These are phyloP conservation scores for Atrina japonica DNA, from an alignment of 2,888 invertebrate species.

Conservation along the genomic window DNA sequence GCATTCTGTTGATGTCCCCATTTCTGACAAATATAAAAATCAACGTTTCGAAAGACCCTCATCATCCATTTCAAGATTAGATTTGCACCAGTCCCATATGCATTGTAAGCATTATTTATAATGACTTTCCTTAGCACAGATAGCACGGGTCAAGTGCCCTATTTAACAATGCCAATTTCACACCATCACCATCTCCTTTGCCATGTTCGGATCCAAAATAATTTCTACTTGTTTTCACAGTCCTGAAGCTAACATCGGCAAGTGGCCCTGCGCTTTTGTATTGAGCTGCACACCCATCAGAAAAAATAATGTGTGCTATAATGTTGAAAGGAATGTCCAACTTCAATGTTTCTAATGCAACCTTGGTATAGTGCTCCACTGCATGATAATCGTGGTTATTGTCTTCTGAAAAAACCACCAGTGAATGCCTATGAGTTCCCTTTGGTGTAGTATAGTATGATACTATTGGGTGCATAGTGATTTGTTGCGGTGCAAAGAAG, in stretches of 20 bases:
- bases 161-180: constrained; percentile 41
- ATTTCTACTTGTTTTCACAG: constrained; percentile 34
- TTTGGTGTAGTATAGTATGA: too few species aligned
- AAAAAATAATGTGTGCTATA: constrained; percentile 32
- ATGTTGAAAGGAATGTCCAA: background rate
- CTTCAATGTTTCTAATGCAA: background rate
- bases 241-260: constrained; percentile 33
- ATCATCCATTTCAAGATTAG: constrained; percentile 38
- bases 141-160: constrained; percentile 46
- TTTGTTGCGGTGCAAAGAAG: constrained; percentile 35
- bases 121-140: constrained; percentile 43
- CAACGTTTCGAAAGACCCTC: constrained; percentile 42
- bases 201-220: constrained; percentile 51
- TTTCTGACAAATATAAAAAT: too few species aligned
- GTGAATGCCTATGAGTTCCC: too few species aligned
- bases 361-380: constrained; percentile 35
- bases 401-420: constrained; percentile 53
- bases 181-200: constrained; percentile 48
- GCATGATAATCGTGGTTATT: constrained; percentile 47
- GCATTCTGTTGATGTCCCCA: constrained; percentile 40
- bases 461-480: constrained; percentile 46
- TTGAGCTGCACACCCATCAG: constrained; percentile 50
- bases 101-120: constrained; percentile 39
- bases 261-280: constrained; percentile 52
- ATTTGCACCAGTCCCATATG: constrained; percentile 39